Conservation (phyloP, 1,140 invertebrate species). For the Drosophila persimilis region DNA sequence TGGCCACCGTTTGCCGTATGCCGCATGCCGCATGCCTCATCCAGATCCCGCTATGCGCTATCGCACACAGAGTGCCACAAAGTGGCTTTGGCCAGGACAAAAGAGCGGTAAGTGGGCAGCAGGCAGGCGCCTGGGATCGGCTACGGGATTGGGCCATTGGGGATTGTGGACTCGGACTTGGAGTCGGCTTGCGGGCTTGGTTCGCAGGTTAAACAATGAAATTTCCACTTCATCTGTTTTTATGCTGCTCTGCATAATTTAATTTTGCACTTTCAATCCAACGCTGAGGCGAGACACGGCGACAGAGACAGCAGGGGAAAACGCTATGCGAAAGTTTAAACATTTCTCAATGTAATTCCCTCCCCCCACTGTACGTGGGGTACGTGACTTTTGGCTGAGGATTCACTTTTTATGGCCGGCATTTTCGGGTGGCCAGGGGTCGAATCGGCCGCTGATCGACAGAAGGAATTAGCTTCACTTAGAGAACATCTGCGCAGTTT, state of each 20-base stretch:
- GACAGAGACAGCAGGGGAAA: background rate
- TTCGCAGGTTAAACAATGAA: conserved; percentile 77
- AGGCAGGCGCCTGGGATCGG: background rate
- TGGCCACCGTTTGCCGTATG: background rate
- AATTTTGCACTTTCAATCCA: conserved; percentile 76
- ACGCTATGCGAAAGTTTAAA: background rate
- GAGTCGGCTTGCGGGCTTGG: conserved; percentile 5
- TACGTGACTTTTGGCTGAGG: too few relatives aligned
- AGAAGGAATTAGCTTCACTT: too few relatives aligned
- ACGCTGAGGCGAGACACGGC: background rate
- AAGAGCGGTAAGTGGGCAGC: conserved; percentile 15
- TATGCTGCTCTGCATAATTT: conserved; percentile 80
- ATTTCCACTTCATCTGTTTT: conserved; percentile 80
- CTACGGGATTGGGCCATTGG: too few relatives aligned
- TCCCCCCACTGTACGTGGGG: too few relatives aligned
- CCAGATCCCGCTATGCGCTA: conserved; percentile 10
- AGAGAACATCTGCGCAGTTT: too few relatives aligned
- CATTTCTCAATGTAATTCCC: background rate
- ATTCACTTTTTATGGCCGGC: too few relatives aligned
- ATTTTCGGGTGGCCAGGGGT: too few relatives aligned
- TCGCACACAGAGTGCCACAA: conserved; percentile 39
- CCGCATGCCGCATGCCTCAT: background rate
- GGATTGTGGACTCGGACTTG: too few relatives aligned
- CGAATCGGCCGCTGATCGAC: too few relatives aligned
- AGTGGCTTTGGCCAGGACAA: conserved; percentile 46